Conservation (phyloP, 2,888 invertebrate species). For the Protula sp. region DNA sequence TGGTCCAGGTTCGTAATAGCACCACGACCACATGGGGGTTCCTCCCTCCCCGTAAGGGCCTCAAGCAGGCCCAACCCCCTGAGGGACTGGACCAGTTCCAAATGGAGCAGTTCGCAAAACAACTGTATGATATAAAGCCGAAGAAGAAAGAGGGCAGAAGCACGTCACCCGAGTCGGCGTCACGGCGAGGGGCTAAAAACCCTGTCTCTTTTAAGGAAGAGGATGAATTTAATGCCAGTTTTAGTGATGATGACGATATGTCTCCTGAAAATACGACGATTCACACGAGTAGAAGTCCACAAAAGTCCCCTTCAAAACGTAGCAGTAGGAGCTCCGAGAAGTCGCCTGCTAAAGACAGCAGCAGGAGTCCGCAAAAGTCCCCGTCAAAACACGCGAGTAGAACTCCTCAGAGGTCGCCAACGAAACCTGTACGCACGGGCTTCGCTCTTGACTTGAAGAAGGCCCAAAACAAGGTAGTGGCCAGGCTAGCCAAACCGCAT, state of each 20-base stretch:
- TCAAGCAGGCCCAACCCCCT: neutral
- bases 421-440: too few species aligned
- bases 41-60: conserved; percentile 5
- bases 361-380: too few species aligned
- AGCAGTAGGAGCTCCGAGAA: too few species aligned
- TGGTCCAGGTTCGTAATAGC: conserved; percentile 5
- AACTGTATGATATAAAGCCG: too few species aligned
- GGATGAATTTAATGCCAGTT: neutral
- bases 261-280: neutral
- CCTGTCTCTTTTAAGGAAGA: neutral
- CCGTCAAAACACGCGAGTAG: too few species aligned
- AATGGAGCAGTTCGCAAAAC: neutral
- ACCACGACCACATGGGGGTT: conserved; percentile 11
- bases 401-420: too few species aligned
- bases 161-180: too few species aligned
- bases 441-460: neutral
- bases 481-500: neutral
- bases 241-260: neutral
- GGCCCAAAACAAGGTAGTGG: neutral
- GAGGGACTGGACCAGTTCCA: neutral
- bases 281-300: too few species aligned
- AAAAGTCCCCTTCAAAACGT: too few species aligned
- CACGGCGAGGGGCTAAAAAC: too few species aligned
- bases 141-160: neutral
- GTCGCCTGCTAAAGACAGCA: neutral